phyloP scores from a whole-genome alignment of 2,113 vertebrate genomes.

The Otus sunia region DNA sequence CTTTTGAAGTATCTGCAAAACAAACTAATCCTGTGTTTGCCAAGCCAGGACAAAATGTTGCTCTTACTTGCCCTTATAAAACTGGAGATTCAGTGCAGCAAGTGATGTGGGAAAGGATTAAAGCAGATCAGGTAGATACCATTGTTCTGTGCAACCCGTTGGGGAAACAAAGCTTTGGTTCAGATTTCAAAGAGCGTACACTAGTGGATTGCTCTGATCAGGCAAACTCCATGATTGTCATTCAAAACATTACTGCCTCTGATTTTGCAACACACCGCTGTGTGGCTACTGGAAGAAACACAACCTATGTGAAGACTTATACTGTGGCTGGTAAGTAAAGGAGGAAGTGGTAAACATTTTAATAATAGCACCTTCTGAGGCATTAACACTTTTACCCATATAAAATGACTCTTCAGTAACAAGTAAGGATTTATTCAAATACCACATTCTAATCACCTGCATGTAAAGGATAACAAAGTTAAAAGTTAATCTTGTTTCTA shows the following conservation, averaged over 20 bases:
- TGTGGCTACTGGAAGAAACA: conserved; percentile 39
- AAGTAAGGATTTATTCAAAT: neutral
- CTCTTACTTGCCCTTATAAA: conserved; percentile 67
- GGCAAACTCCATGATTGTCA: conserved; percentile 27
- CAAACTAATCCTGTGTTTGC: neutral
- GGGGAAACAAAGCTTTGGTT: conserved; percentile 39
- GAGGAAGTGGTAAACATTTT: neutral
- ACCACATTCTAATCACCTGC: neutral
- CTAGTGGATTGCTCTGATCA: conserved; percentile 54
- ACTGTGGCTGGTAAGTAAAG: conserved; percentile 58
- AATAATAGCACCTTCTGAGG: neutral
- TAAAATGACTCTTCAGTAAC: neutral
- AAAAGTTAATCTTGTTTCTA: neutral
- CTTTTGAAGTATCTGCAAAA: conserved; percentile 15
- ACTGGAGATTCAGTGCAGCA: conserved; percentile 25
- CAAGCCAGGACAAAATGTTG: conserved; percentile 59
- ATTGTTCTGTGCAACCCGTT: conserved; percentile 65
- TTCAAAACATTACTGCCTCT: conserved; percentile 44
- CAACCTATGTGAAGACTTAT: conserved; percentile 21
- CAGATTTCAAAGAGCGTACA: conserved; percentile 63
- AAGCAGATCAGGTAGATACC: conserved; percentile 44
- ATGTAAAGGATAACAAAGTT: neutral
- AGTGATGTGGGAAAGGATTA: conserved; percentile 74
- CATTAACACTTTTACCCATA: neutral
- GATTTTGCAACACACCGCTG: conserved; percentile 76